Percentiles rank a stretch among this genome's conserved stretches.
Evolutionary conservation across 1,140 invertebrate species (phyloP).

Genomic region (Temnothorax curvispinosus): DNA sequence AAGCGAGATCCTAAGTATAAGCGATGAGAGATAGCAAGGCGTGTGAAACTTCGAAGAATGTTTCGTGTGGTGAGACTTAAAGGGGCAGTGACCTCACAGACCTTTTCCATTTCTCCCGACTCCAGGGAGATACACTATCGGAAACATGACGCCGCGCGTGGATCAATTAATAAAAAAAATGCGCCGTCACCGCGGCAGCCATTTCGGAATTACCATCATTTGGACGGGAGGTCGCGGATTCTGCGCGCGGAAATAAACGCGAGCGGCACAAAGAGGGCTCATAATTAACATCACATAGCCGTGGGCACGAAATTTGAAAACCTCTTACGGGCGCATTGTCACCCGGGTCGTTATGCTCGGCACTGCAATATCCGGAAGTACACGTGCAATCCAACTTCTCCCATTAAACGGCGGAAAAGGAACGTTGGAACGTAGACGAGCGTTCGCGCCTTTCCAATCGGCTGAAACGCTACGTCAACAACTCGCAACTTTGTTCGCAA

Average conservation of each 20-base stretch:
- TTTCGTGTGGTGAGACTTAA: neutral
- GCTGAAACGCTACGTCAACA: conserved; percentile 21
- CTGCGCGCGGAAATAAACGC: neutral
- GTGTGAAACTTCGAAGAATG: neutral
- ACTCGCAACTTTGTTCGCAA: conserved; percentile 9
- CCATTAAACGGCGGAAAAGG: conserved; percentile 37
- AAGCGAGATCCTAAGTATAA: neutral
- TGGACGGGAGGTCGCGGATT: neutral
- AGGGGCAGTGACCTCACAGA: conserved; percentile 7
- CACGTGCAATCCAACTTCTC: conserved; percentile 28
- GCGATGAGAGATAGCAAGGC: neutral
- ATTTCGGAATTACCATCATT: neutral
- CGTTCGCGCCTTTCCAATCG: conserved; percentile 2
- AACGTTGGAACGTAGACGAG: neutral
- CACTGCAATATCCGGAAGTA: conserved; percentile 6
- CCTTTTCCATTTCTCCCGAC: neutral
- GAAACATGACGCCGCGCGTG: neutral
- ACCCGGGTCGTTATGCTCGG: neutral
- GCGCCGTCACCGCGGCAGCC: neutral
- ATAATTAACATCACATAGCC: neutral
- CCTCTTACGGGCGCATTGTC: neutral
- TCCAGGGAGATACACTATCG: neutral
- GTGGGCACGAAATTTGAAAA: conserved; percentile 15
- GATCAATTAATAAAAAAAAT: conserved; percentile 48
- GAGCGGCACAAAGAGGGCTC: neutral